Percentiles rank a stretch among this genome's conserved stretches.
Evolutionary conservation across 23 tunicate genomes (phyloP).

Genomic region (Trididemnum nubilum): DNA sequence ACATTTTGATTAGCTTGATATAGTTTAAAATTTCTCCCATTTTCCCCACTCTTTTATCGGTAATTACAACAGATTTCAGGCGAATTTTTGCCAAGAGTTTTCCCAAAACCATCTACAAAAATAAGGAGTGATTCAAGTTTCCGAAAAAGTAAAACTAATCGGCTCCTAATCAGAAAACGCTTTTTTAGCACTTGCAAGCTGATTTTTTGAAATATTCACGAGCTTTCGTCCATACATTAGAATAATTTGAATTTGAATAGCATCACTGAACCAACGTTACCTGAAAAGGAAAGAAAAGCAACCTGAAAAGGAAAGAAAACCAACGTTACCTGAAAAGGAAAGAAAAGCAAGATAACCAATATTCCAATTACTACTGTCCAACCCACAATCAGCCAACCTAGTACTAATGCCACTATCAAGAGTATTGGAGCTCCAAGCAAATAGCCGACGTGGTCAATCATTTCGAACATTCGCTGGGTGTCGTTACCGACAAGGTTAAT

Average conservation of each 20-base stretch:
- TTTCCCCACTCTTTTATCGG: slow-evolving; percentile 75
- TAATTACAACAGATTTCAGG: slow-evolving; percentile 39
- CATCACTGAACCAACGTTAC: too few species aligned
- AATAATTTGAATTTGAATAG: too few species aligned
- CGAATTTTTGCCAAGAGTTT: slow-evolving; percentile 57
- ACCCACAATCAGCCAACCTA: slow-evolving; percentile 58
- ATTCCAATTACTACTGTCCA: slow-evolving; percentile 83
- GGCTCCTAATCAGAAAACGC: too few species aligned
- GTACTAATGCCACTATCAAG: slow-evolving; percentile 23
- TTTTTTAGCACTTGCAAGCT: too few species aligned
- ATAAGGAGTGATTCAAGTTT: too few species aligned
- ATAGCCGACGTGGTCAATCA: slow-evolving; percentile 59
- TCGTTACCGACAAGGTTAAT: slow-evolving; percentile 77
- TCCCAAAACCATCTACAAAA: slow-evolving; percentile 35
- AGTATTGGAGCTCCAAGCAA: not conserved
- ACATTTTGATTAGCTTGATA: slow-evolving; percentile 82
- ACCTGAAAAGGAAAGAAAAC: not conserved
- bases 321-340: slow-evolving; percentile 63
- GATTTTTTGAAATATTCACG: too few species aligned
- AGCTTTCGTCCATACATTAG: too few species aligned
- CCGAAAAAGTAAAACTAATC: too few species aligned
- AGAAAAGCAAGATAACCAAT: slow-evolving; percentile 41
- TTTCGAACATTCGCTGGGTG: slow-evolving; percentile 62
- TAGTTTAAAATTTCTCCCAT: slow-evolving; percentile 76
- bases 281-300: not conserved